Percentiles rank a stretch among this genome's conserved stretches.
Evolutionary conservation across 1,140 invertebrate genomes (phyloP).

Genomic region (Mya arenaria): DNA sequence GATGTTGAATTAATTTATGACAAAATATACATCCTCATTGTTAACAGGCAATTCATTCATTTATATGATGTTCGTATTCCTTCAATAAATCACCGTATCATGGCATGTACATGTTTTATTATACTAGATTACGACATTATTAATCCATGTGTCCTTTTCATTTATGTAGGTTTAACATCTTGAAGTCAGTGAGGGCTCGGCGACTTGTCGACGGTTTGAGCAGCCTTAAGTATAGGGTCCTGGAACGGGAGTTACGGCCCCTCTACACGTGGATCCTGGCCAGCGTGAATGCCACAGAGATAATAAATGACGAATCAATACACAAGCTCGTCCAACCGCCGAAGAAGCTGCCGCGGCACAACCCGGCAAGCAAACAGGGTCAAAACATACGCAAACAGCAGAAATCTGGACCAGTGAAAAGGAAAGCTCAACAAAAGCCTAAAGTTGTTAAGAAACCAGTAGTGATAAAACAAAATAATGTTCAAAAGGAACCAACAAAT

Average conservation of each 20-base stretch:
- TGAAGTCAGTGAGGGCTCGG: constrained; percentile 28
- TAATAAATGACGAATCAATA: constrained; percentile 7
- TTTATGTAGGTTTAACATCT: background rate
- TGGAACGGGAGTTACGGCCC: background rate
- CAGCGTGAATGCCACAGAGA: constrained; percentile 27
- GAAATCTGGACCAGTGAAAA: too few relatives aligned
- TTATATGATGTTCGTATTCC: background rate
- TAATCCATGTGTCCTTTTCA: background rate
- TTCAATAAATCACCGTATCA: background rate
- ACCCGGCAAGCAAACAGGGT: too few relatives aligned
- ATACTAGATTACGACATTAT: background rate
- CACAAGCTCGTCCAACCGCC: too few relatives aligned
- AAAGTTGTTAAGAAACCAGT: too few relatives aligned
- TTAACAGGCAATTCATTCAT: too few relatives aligned
- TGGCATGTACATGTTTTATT: background rate
- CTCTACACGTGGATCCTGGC: constrained; percentile 45
- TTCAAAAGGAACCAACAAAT: too few relatives aligned
- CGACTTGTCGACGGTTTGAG: constrained; percentile 20
- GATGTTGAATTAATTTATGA: too few relatives aligned
- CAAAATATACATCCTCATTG: too few relatives aligned
- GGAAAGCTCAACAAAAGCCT: too few relatives aligned
- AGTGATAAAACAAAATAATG: too few relatives aligned
- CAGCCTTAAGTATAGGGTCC: constrained; percentile 29
- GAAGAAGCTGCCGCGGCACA: too few relatives aligned
- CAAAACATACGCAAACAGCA: too few relatives aligned